Conservation (phyloP, 30 jellyfish, hydroid and myxozoan species). For the Hydra vulgaris region DNA sequence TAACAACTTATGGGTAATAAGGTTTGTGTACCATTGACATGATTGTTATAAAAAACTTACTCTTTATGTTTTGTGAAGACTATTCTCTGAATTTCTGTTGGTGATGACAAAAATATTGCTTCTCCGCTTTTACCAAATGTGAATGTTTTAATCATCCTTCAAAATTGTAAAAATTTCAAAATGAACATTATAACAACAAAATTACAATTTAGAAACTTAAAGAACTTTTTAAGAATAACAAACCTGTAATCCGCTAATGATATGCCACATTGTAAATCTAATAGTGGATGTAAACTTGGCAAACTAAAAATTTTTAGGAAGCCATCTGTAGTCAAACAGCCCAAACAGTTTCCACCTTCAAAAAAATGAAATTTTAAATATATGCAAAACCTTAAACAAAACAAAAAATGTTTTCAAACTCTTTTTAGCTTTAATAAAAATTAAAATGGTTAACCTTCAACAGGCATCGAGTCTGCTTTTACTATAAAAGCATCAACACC, state of each 20-base stretch:
- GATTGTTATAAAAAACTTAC: conserved; percentile 21
- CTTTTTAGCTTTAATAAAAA: not conserved
- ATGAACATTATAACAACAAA: too few species aligned
- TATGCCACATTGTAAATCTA: conserved; percentile 75
- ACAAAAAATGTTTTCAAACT: not conserved
- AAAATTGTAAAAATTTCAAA: too few species aligned
- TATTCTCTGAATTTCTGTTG: conserved; percentile 81
- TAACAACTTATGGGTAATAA: too few species aligned
- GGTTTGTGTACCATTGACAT: too few species aligned
- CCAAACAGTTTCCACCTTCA: conserved; percentile 70
- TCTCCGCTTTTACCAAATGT: conserved; percentile 96
- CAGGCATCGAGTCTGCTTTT: conserved; percentile 57
- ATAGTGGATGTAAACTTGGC: conserved; percentile 54
- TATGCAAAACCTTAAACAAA: not conserved
- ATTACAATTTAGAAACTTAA: too few species aligned
- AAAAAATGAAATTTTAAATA: not conserved
- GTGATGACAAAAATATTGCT: conserved; percentile 75
- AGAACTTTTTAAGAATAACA: too few species aligned
- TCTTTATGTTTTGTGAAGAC: conserved; percentile 65
- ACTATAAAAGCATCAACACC: conserved; percentile 38
- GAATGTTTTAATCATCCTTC: conserved; percentile 69
- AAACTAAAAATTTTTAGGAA: conserved; percentile 52
- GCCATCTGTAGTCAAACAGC: conserved; percentile 81
- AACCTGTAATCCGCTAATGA: conserved; percentile 79
- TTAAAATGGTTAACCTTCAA: conserved; percentile 65